phyloP scores from a whole-genome alignment of 2,888 invertebrate species.

The Seira musarum region DNA sequence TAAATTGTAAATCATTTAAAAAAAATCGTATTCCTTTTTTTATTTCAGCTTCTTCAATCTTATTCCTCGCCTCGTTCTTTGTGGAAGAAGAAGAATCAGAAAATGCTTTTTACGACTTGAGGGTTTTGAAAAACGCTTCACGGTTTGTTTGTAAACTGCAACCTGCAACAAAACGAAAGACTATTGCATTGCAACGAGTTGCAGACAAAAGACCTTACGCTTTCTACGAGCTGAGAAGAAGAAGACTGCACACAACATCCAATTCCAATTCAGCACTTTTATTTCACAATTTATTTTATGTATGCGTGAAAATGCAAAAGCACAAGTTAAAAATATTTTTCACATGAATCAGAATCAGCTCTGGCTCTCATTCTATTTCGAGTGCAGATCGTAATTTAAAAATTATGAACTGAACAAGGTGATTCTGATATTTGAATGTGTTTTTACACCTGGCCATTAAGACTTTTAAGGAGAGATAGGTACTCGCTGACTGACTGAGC shows the following conservation, averaged over 20 bases:
- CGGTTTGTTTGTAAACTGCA: not conserved
- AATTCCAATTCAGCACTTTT: not conserved
- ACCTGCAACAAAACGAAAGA: not conserved
- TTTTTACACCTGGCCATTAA: conserved; percentile 4
- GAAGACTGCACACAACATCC: too few species aligned
- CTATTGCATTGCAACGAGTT: too few species aligned
- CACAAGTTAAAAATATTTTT: not conserved
- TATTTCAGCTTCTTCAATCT: too few species aligned
- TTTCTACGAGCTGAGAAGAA: not conserved
- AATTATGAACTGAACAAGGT: not conserved
- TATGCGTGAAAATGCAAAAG: conserved; percentile 1
- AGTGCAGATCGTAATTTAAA: not conserved
- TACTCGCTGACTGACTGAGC: not conserved
- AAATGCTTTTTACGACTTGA: too few species aligned
- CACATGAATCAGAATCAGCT: not conserved
- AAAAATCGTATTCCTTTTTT: not conserved
- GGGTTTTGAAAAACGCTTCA: not conserved
- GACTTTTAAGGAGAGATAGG: not conserved
- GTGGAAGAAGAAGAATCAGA: not conserved
- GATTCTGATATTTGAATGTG: not conserved
- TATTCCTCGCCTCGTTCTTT: not conserved
- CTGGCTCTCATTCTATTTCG: too few species aligned
- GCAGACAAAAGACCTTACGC: not conserved
- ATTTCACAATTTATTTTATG: not conserved
- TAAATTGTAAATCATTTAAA: not conserved